Evolutionary conservation across 1,140 invertebrate species (phyloP).

Genomic region (Bombus vancouverensis): DNA sequence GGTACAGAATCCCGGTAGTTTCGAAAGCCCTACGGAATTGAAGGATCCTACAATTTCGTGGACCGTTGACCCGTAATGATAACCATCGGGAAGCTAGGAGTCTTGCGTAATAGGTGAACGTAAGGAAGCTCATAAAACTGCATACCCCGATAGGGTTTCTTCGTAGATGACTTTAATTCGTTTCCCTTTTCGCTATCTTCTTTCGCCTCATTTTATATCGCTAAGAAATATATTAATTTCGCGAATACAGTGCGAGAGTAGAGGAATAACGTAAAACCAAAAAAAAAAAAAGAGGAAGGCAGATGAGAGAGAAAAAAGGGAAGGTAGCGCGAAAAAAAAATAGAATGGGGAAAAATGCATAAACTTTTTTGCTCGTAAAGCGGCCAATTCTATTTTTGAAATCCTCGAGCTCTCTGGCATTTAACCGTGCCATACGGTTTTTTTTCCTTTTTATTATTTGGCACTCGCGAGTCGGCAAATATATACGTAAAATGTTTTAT

Average conservation of each 20-base stretch:
- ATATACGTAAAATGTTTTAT: conserved; percentile 28
- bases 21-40: conserved; percentile 51
- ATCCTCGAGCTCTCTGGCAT: conserved; percentile 9
- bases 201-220: neutral
- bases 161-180: conserved; percentile 35
- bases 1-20: conserved; percentile 29
- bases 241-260: too few relatives aligned
- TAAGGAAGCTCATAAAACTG: conserved; percentile 49
- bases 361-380: conserved; percentile 17
- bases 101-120: conserved; percentile 64
- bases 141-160: conserved; percentile 44
- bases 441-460: conserved; percentile 25
- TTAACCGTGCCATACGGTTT: neutral
- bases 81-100: conserved; percentile 69
- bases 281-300: too few relatives aligned
- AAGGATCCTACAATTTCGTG: conserved; percentile 75
- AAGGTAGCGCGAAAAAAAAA: neutral
- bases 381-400: neutral
- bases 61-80: conserved; percentile 76
- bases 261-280: neutral
- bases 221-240: conserved; percentile 16
- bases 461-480: neutral
- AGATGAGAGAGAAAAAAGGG: too few relatives aligned
- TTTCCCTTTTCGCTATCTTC: conserved; percentile 8
- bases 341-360: conserved; percentile 2